Evolutionary conservation across 1,140 invertebrate species (phyloP), one percentile per base, ranked within the genome.

Genomic region (Ptiloglossa arizonensis): DNA sequence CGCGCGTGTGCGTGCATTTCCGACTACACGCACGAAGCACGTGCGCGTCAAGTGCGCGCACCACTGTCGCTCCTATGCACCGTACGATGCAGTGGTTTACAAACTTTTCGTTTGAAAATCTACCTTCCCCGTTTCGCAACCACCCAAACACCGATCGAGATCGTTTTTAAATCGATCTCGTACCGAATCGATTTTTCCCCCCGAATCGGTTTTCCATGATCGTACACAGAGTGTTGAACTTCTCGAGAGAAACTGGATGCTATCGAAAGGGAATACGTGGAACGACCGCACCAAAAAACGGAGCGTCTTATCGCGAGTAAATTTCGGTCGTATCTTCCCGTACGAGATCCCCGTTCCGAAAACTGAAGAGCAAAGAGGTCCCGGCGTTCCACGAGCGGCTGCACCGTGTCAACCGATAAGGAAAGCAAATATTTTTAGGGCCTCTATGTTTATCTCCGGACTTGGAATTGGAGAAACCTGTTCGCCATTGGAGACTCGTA

Each of bases 41-140:
- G 83, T 88, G 87, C 83, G 87, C 81, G 87, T 88, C 87, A 85
- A 87, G 81, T 89, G 83, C 80, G 69, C 48, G 62, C 67, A 74
- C 3, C 59, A 5, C 29, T 48, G 44, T 66, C 59, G 41, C 32
- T 66, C 62, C 50, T 72, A 70, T 74, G 69, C 69, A 35, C 59
- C 46, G 24, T 46, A 19, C 46, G 13, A 17, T 15, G 15, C 71
- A 66, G 48, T 46, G 62, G 44, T 74, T 74, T 66, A 48, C 72
- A 74, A 74, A 74, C 60, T 74, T 66, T 44, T 19, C 62, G 24
- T 67, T 32, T 41, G 38, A 15, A 67, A 56, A 32, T 67, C 29
- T 35, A 52, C 38, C 27, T 32, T 35, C 22, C 17, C 56, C 11
- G n/a, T n/a, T n/a, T n/a, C n/a, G n/a, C n/a, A n/a, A n/a, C n/a